Evolutionary conservation across 2,113 vertebrate species (phyloP).

Genomic region (Sturnus vulgaris): DNA sequence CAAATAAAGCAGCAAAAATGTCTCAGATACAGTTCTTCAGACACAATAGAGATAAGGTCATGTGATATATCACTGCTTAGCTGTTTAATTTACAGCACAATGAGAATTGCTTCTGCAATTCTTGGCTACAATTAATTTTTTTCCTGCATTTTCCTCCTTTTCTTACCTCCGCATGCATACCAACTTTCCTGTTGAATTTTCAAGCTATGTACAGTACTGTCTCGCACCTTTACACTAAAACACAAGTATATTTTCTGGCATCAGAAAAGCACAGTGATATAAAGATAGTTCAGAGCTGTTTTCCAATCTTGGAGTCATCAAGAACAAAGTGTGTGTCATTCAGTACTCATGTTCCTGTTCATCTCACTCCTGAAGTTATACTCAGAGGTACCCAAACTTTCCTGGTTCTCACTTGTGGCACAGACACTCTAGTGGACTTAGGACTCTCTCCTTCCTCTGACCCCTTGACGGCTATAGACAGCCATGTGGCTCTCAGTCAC

Average conservation of each 20-base stretch:
- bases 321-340: accelerated
- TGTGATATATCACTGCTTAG: neutral
- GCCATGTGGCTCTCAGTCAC: neutral
- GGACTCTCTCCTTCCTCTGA: neutral
- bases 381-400: neutral
- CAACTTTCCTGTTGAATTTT: neutral
- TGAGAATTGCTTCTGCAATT: neutral
- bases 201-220: neutral
- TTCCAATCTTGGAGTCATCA: neutral
- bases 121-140: neutral
- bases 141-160: neutral
- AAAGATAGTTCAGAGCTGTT: neutral
- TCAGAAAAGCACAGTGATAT: neutral
- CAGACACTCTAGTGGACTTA: neutral
- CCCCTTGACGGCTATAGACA: neutral
- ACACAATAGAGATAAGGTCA: neutral
- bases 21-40: neutral
- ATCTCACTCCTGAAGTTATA: neutral
- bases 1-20: neutral
- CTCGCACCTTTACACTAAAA: neutral
- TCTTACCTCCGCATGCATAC: neutral
- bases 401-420: accelerated
- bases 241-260: neutral
- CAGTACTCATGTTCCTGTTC: neutral
- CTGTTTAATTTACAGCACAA: neutral